Conservation (phyloP, 2,113 vertebrate genomes). For the Tringa solitaria region DNA sequence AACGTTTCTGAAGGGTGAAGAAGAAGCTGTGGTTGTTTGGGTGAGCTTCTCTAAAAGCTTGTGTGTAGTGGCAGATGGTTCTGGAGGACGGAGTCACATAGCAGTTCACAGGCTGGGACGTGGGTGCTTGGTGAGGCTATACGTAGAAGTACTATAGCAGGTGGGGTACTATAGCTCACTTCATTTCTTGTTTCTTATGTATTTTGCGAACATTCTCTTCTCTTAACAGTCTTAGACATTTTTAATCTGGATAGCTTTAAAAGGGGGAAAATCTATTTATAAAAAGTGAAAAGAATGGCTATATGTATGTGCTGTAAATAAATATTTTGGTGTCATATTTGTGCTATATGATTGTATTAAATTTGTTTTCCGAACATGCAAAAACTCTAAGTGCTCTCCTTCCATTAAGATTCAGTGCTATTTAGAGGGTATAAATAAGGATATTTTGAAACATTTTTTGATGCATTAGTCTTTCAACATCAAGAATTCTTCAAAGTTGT, state of each 20-base stretch:
- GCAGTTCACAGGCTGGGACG: not conserved
- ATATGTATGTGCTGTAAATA: constrained; percentile 18
- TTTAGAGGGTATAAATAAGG: not conserved
- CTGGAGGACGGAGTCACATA: not conserved
- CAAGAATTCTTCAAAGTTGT: not conserved
- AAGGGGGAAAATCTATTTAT: not conserved
- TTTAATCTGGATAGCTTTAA: not conserved
- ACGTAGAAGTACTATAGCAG: not conserved
- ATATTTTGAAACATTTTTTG: not conserved
- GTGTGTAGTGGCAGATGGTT: not conserved
- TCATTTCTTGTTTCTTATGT: not conserved
- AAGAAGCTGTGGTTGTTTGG: accelerated
- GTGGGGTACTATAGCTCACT: not conserved
- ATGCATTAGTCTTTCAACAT: not conserved
- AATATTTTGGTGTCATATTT: not conserved
- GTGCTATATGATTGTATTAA: not conserved
- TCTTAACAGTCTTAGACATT: not conserved
- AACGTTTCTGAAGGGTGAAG: not conserved
- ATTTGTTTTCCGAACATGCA: not conserved
- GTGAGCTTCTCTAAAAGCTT: not conserved
- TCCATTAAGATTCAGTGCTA: not conserved
- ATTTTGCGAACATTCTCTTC: not conserved
- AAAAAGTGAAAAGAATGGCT: not conserved
- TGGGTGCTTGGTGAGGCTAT: not conserved
- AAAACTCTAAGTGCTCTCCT: not conserved